phyloP scores from a whole-genome alignment of 2,888 invertebrate genomes.

The Erebia ligea region DNA sequence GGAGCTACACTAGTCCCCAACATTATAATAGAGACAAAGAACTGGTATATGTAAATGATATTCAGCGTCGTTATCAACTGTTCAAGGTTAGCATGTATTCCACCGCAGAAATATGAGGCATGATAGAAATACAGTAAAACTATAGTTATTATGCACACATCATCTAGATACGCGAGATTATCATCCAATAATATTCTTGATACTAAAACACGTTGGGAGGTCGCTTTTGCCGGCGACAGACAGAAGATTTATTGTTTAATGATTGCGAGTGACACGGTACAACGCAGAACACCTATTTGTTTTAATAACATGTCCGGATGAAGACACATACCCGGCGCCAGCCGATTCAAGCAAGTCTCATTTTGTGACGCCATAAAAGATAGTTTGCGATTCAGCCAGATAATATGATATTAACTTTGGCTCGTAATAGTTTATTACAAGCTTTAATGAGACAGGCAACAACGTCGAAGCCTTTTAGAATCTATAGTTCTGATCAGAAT shows the following conservation, averaged over 20 bases:
- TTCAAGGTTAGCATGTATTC: slow-evolving; percentile 36
- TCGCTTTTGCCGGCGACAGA: slow-evolving; percentile 43
- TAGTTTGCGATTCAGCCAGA: slow-evolving; percentile 5
- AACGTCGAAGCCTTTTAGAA: not conserved
- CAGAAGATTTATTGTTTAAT: slow-evolving; percentile 68
- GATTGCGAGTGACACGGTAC: slow-evolving; percentile 59
- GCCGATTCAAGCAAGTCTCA: slow-evolving; percentile 34
- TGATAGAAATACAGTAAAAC: slow-evolving; percentile 31
- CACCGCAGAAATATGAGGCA: slow-evolving; percentile 37
- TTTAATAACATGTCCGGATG: slow-evolving; percentile 62
- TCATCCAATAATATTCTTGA: slow-evolving; percentile 35
- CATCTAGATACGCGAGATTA: slow-evolving; percentile 24
- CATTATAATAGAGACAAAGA: slow-evolving; percentile 23
- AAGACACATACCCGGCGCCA: slow-evolving; percentile 47
- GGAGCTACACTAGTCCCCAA: not conserved
- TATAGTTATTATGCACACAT: slow-evolving; percentile 22
- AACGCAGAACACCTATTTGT: slow-evolving; percentile 63
- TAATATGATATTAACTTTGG: slow-evolving; percentile 12
- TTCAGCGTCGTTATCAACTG: slow-evolving; percentile 28
- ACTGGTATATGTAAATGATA: slow-evolving; percentile 33
- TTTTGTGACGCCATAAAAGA: slow-evolving; percentile 28
- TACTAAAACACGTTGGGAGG: slow-evolving; percentile 45
- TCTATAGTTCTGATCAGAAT: not conserved
- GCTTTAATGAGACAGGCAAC: not conserved
- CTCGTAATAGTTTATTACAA: slow-evolving; percentile 7